These are phyloP conservation scores for Hydrochoerus hydrochaeris DNA, from an alignment of 2,113 vertebrate species.

Conservation along the genomic window DNA sequence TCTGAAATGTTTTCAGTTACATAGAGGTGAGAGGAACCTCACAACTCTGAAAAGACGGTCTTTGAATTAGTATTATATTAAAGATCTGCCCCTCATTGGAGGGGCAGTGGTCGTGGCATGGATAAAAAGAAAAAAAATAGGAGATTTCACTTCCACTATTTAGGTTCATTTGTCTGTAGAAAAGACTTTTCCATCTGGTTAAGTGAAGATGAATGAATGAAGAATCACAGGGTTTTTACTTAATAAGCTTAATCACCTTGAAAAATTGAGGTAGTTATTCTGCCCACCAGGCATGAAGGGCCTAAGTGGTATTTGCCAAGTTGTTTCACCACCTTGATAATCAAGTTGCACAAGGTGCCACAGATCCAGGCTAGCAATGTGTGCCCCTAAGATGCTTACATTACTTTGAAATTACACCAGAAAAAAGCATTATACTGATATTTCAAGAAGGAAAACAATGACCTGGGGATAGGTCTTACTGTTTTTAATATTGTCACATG, in stretches of 20 bases:
- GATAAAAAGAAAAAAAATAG: background rate
- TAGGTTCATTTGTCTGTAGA: conserved; percentile 53
- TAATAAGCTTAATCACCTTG: conserved; percentile 79
- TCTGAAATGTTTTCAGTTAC: conserved; percentile 62
- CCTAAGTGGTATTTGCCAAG: conserved; percentile 49
- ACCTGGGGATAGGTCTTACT: background rate
- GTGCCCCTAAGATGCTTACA: background rate
- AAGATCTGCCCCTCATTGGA: background rate
- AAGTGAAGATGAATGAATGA: conserved; percentile 72
- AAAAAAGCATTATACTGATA: background rate
- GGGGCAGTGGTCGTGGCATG: no score
- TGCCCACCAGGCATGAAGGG: conserved; percentile 65
- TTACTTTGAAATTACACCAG: conserved; percentile 23
- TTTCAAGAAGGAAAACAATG: background rate
- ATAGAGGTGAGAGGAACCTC: background rate
- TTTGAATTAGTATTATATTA: background rate
- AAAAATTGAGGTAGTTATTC: conserved; percentile 73
- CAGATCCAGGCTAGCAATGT: background rate
- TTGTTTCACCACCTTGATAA: conserved; percentile 60
- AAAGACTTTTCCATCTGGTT: conserved; percentile 68
- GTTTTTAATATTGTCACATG: conserved; percentile 1
- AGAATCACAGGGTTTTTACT: conserved; percentile 66
- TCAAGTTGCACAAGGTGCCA: background rate
- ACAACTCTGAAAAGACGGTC: background rate
- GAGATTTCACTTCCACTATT: background rate